Conservation (phyloP, 2,113 vertebrate genomes). For the Indri indri region DNA sequence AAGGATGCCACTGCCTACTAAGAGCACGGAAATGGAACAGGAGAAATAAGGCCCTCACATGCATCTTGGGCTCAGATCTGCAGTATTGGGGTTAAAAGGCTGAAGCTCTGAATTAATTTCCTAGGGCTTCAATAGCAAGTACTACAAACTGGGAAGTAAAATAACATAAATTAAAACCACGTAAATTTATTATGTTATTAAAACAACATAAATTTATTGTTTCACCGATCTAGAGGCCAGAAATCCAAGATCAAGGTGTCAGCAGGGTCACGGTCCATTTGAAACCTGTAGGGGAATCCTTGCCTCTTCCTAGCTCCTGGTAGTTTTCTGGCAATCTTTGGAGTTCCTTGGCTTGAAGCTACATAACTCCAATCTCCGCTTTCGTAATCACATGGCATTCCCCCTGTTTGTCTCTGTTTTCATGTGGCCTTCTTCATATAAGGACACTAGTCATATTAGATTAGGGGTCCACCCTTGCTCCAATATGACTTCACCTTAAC, state of each 20-base stretch:
- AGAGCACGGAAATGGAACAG: not conserved
- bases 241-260: not conserved
- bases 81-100: not conserved
- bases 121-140: not conserved
- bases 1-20: not conserved
- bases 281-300: not conserved
- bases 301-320: not conserved
- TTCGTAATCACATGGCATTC: not conserved
- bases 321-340: not conserved
- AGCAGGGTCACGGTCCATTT: not conserved
- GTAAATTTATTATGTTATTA: not conserved
- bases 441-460: not conserved
- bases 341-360: not conserved
- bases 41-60: not conserved
- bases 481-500: not conserved
- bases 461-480: not conserved
- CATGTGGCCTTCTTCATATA: not conserved
- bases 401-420: not conserved
- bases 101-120: constrained; percentile 23
- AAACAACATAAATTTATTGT: not conserved
- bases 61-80: not conserved
- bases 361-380: not conserved
- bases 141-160: not conserved
- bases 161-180: not conserved
- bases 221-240: not conserved